phyloP scores from a whole-genome alignment of 1,140 invertebrate genomes.

The Chymomyza costata region DNA sequence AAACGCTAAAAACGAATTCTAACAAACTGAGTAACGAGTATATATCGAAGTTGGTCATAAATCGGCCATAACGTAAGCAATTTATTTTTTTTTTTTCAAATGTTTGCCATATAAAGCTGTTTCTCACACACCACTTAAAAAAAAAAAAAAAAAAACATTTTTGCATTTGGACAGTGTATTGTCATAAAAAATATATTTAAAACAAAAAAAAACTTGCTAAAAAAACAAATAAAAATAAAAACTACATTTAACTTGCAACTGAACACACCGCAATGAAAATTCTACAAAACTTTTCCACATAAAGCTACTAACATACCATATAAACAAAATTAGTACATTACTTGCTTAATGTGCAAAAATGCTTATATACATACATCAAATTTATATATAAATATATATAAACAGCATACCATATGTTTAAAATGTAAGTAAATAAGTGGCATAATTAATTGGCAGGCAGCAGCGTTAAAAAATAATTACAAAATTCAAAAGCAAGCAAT shows the following conservation, averaged over 20 bases:
- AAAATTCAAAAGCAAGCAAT: too few relatives aligned
- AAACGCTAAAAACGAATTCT: too few relatives aligned
- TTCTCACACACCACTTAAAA: conserved; percentile 8
- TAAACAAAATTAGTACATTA: too few relatives aligned
- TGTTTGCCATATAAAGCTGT: too few relatives aligned
- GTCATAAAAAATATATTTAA: too few relatives aligned
- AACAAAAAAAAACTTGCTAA: conserved; percentile 27
- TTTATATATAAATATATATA: conserved; percentile 21
- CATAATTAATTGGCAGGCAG: conserved; percentile 51
- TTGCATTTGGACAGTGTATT: conserved; percentile 22
- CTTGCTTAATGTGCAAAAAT: conserved; percentile 34
- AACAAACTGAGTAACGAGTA: too few relatives aligned
- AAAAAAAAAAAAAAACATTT: too few relatives aligned
- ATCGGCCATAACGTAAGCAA: too few relatives aligned
- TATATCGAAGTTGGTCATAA: too few relatives aligned
- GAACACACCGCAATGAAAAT: conserved; percentile 41
- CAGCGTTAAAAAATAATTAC: conserved; percentile 7
- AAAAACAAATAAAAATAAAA: conserved; percentile 10
- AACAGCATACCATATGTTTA: conserved; percentile 56
- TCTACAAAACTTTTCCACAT: conserved; percentile 41
- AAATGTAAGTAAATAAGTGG: conserved; percentile 63
- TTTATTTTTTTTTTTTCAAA: too few relatives aligned
- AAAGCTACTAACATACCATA: conserved; percentile 4
- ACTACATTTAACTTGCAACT: conserved; percentile 37
- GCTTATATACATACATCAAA: conserved; percentile 43